Conservation (phyloP, 2,797 vertebrate species). For the Rhabdomys pumilio region DNA sequence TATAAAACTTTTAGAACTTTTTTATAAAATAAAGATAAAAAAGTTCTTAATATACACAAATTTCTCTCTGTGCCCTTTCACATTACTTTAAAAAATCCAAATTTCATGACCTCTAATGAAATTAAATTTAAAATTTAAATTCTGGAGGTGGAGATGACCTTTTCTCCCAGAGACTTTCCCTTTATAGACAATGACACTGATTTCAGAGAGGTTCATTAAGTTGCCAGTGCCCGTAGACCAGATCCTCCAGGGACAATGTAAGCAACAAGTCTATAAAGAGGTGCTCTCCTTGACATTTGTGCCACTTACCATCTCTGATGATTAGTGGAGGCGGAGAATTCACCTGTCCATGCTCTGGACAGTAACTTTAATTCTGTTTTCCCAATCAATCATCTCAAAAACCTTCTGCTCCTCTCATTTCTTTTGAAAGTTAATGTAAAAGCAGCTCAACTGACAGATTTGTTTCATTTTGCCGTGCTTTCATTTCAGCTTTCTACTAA, state of each 20-base stretch:
- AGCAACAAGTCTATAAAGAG: conserved; percentile 3
- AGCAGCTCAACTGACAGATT: not conserved
- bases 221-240: not conserved
- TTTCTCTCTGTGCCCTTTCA: conserved; percentile 18
- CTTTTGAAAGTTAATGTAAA: conserved; percentile 38
- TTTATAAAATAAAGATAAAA: conserved; percentile 30
- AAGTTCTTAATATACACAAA: conserved; percentile 17
- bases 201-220: conserved; percentile 25
- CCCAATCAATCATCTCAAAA: conserved; percentile 47
- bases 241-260: not conserved
- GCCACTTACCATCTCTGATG: conserved; percentile 19
- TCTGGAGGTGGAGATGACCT: conserved; percentile 18
- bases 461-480: not conserved
- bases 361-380: conserved; percentile 64
- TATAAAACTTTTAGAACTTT: conserved; percentile 31
- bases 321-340: not conserved
- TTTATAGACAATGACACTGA: not conserved
- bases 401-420: not conserved
- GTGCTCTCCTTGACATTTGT: conserved; percentile 21
- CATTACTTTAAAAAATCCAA: conserved; percentile 27
- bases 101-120: conserved; percentile 47
- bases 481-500: not conserved
- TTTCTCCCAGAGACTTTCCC: not conserved
- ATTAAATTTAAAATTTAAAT: conserved; percentile 74
- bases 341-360: not conserved